phyloP scores from a whole-genome alignment of 2,888 invertebrate species.

The Criorhina ranunculi region DNA sequence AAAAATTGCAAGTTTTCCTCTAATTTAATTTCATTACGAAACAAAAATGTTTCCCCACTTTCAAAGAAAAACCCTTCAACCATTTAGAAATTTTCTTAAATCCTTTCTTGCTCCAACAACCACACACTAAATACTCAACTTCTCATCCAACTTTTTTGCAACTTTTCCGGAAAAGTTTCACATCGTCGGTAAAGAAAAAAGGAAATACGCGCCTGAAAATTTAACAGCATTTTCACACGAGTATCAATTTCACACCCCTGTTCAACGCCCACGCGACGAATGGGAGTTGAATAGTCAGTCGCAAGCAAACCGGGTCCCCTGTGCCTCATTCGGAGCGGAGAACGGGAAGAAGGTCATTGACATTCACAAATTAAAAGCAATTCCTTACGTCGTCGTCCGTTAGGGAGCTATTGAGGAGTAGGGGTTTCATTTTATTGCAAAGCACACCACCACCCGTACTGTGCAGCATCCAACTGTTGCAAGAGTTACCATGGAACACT shows the following conservation, averaged over 20 bases:
- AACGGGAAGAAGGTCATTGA: constrained; percentile 61
- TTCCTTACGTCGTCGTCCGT: constrained; percentile 32
- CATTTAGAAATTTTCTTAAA: constrained; percentile 54
- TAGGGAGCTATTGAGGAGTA: neutral
- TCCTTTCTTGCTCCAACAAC: constrained; percentile 34
- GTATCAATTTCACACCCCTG: constrained; percentile 52
- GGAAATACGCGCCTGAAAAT: constrained; percentile 34
- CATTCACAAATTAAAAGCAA: constrained; percentile 65
- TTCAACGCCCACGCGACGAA: neutral
- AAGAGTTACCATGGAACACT: constrained; percentile 2
- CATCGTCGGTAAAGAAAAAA: constrained; percentile 10
- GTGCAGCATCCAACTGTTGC: constrained; percentile 62
- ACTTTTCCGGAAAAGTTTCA: constrained; percentile 37
- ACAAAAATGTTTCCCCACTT: constrained; percentile 30
- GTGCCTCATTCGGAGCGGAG: constrained; percentile 13
- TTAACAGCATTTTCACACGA: constrained; percentile 64
- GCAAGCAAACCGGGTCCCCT: constrained; percentile 20
- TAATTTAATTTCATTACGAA: constrained; percentile 50
- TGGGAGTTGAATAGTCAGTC: constrained; percentile 47
- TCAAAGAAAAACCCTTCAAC: constrained; percentile 25
- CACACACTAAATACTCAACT: constrained; percentile 53
- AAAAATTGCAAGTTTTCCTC: constrained; percentile 31
- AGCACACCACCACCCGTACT: neutral
- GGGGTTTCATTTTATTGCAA: constrained; percentile 2
- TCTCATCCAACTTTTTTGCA: constrained; percentile 56